Conservation (phyloP, 2,888 invertebrate species). For the Cephus nigrinus region DNA sequence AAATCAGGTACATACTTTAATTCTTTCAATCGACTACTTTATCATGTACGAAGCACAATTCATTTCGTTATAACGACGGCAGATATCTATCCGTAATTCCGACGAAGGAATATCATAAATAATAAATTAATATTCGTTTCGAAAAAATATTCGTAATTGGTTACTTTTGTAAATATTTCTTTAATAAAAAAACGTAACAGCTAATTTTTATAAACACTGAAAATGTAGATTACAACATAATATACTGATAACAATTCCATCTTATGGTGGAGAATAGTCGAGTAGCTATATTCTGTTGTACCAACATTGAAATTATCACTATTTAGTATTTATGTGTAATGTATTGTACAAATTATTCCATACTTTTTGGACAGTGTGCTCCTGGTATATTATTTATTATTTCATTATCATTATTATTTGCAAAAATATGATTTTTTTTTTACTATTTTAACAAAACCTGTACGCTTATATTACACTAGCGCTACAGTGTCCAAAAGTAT, state of each 20-base stretch:
- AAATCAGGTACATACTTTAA: conserved; percentile 60
- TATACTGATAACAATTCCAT: conserved; percentile 61
- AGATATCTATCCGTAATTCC: conserved; percentile 10
- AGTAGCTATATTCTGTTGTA: conserved; percentile 57
- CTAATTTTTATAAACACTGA: conserved; percentile 59
- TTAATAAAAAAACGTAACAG: conserved; percentile 58
- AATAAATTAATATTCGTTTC: conserved; percentile 48
- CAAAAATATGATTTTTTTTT: conserved; percentile 52
- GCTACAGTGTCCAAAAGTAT: conserved; percentile 61
- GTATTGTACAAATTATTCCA: conserved; percentile 61
- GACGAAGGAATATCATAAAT: conserved; percentile 21
- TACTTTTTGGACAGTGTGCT: conserved; percentile 61
- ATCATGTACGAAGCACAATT: conserved; percentile 14
- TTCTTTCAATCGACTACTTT: conserved; percentile 18
- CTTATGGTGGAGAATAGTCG: conserved; percentile 52
- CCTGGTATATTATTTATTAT: conserved; percentile 32
- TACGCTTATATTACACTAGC: conserved; percentile 41
- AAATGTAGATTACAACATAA: conserved; percentile 62
- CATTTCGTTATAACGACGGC: conserved; percentile 1
- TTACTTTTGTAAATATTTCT: conserved; percentile 54
- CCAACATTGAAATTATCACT: conserved; percentile 59
- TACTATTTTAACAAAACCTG: conserved; percentile 49
- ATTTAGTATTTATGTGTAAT: conserved; percentile 51
- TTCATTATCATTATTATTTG: conserved; percentile 36
- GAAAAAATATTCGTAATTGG: conserved; percentile 49